Evolutionary conservation across 2,888 invertebrate species (phyloP).

Genomic region (Apamea anceps): DNA sequence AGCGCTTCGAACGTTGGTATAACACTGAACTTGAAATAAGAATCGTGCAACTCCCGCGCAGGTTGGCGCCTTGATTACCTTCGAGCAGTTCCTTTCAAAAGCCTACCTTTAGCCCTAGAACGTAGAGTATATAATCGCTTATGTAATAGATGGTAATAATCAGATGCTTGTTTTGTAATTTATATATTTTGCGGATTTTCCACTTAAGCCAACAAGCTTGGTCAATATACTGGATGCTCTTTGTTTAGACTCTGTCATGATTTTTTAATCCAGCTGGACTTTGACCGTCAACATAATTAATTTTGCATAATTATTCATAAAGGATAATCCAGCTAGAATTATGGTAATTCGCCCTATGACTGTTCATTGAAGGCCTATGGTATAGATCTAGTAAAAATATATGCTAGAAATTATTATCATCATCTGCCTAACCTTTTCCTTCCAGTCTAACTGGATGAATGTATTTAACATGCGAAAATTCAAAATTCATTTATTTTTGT

Average conservation of each 20-base stretch:
- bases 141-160: conserved; percentile 30
- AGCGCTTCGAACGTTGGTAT: conserved; percentile 73
- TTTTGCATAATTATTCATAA: neutral
- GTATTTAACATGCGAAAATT: no score
- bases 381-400: neutral
- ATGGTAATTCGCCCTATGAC: neutral
- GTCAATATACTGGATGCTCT: conserved; percentile 29
- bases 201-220: conserved; percentile 56
- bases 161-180: conserved; percentile 57
- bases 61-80: conserved; percentile 76
- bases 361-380: neutral
- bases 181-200: conserved; percentile 72
- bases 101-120: conserved; percentile 4
- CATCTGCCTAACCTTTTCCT: neutral
- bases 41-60: conserved; percentile 73
- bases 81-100: conserved; percentile 61
- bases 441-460: neutral
- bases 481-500: no score
- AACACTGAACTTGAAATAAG: conserved; percentile 85
- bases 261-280: conserved; percentile 13
- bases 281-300: neutral
- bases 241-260: conserved; percentile 30
- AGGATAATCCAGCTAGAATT: neutral
- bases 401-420: neutral
- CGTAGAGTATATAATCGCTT: conserved; percentile 54